phyloP scores from a whole-genome alignment of 1,140 invertebrate genomes.

The Stenopsyche tienmushanensis region DNA sequence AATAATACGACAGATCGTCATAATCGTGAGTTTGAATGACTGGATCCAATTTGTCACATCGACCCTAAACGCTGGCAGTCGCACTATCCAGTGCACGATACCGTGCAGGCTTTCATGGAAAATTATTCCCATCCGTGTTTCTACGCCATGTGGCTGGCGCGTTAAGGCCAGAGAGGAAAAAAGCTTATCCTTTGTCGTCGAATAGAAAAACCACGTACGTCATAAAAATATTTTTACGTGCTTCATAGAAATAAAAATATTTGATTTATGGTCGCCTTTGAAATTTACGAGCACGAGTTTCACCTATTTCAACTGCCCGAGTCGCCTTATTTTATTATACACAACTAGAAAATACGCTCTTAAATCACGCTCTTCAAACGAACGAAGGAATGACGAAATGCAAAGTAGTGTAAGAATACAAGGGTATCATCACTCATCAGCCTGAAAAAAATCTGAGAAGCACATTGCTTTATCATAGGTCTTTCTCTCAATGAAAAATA shows the following conservation, averaged over 20 bases:
- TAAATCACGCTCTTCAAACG: slow-evolving; percentile 13
- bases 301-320: slow-evolving; percentile 14
- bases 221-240: slow-evolving; percentile 29
- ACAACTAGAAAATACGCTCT: slow-evolving; percentile 22
- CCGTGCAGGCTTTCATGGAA: too few species aligned
- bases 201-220: slow-evolving; percentile 24
- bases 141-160: not conserved
- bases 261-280: slow-evolving; percentile 25
- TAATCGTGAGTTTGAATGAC: too few species aligned
- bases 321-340: slow-evolving; percentile 11
- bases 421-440: too few species aligned
- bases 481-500: too few species aligned
- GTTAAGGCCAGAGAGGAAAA: not conserved
- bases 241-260: slow-evolving; percentile 31
- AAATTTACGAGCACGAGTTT: slow-evolving; percentile 31
- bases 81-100: too few species aligned
- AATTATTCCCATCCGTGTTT: too few species aligned
- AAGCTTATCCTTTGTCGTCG: slow-evolving; percentile 8
- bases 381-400: not conserved
- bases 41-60: too few species aligned
- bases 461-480: too few species aligned
- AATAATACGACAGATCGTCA: too few species aligned
- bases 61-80: too few species aligned
- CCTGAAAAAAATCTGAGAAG: too few species aligned
- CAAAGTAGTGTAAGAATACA: too few species aligned